phyloP scores from a whole-genome alignment of 2,888 invertebrate species.

The Acheta domesticus region DNA sequence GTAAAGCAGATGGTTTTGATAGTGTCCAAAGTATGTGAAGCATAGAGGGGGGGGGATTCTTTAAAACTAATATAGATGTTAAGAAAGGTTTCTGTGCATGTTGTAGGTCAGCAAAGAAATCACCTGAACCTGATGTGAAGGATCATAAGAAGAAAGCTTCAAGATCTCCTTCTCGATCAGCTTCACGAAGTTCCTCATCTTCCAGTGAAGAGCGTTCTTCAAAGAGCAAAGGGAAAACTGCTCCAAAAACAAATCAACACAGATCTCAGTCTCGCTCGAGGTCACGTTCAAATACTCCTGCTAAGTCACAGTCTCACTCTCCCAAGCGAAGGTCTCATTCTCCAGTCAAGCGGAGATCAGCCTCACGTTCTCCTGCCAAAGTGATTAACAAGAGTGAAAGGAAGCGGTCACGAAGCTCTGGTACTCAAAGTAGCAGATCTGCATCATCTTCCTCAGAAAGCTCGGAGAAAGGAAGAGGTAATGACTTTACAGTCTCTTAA shows the following conservation, averaged over 20 bases:
- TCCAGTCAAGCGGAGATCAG: conserved; percentile 40
- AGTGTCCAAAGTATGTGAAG: no score
- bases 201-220: conserved; percentile 25
- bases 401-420: conserved; percentile 30
- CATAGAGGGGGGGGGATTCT: no score
- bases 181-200: conserved; percentile 39
- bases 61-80: no score
- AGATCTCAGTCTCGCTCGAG: conserved; percentile 41
- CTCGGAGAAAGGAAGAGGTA: conserved; percentile 32
- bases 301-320: not conserved
- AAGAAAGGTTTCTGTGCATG: not conserved
- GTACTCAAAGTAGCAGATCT: conserved; percentile 28
- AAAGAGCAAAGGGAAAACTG: conserved; percentile 25
- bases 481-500: not conserved
- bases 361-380: conserved; percentile 38
- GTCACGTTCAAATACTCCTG: conserved; percentile 21
- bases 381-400: conserved; percentile 42
- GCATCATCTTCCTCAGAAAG: conserved; percentile 33
- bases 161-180: conserved; percentile 45
- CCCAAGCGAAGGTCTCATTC: conserved; percentile 41
- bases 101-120: not conserved
- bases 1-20: no score
- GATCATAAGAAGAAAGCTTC: conserved; percentile 31
- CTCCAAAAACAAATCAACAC: conserved; percentile 38
- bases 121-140: not conserved